Evolutionary conservation across 2,797 vertebrate genomes (phyloP), one percentile per base, ranked within the genome.

Genomic region (Mus spretus): DNA sequence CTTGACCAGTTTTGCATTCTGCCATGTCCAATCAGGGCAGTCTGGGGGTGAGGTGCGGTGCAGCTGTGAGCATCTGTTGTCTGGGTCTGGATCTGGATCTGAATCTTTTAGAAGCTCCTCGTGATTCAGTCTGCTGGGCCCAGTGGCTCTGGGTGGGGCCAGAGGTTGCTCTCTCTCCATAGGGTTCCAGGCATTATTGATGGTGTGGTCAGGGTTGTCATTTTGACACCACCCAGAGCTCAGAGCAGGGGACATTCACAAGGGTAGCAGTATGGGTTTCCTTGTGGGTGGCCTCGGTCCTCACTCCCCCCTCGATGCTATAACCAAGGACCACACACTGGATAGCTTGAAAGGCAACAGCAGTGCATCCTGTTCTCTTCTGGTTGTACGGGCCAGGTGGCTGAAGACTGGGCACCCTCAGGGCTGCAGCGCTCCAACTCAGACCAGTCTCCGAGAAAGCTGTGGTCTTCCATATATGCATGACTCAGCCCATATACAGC

Each of bases 401-500:
- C 50, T 15, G 19, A n/a, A n/a, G 37, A 44, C 55, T 22, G 61
- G 28, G n/a, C 59, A 37, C 61, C 22, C 0, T 1, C 13, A 26
- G 63, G 4, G 40, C 20, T 24, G 15, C 7, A 53, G 13, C 0
- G 24, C 26, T 37, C 28, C 37, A 34, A 4, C 47, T n/a, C 7
- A 15, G 14, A 85, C 7, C 5, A 9, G 1, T n/a, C 40, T 24
- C 12, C 12, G 24, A 26, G n/a, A 63, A 24, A 78, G 24, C 1
- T 22, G 7, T 3, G 26, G 31, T 17, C 67, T n/a, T 0, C 0
- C 6, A 24, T 20, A 15, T 0, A 1, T 14, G 12, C 17, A 13
- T 3, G 15, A 13, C 22, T 75, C 11, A 15, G 34, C 12, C 40
- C 70, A n/a, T 34, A 28, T 15, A 6, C 40, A 53, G 57, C 9